Conservation (phyloP, 2,113 vertebrate species). For the Chaenogobius annularis region DNA sequence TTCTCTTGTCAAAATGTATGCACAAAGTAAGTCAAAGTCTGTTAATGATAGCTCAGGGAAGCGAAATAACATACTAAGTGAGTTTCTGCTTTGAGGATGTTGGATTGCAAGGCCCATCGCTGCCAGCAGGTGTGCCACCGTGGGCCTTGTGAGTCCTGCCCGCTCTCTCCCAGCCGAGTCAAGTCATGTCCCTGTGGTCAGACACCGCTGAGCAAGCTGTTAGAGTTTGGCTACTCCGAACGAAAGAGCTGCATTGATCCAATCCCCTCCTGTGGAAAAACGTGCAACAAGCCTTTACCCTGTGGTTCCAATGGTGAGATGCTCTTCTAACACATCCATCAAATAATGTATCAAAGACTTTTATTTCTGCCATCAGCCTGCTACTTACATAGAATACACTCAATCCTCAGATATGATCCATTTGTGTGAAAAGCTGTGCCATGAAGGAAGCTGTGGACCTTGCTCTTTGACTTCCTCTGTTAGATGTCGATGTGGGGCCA, state of each 20-base stretch:
- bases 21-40: constrained; percentile 82
- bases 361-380: not conserved
- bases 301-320: constrained; percentile 89
- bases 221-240: constrained; percentile 88
- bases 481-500: constrained; percentile 92
- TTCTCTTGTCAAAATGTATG: constrained; percentile 91
- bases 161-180: constrained; percentile 84
- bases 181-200: constrained; percentile 90
- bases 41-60: not conserved
- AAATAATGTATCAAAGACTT: not conserved
- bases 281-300: constrained; percentile 88
- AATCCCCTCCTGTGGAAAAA: constrained; percentile 92
- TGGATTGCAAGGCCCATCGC: constrained; percentile 87
- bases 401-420: constrained; percentile 84
- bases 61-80: not conserved
- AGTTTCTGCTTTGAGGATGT: constrained; percentile 69
- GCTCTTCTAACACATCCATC: not conserved
- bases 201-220: constrained; percentile 86
- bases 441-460: constrained; percentile 89
- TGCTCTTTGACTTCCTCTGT: constrained; percentile 91
- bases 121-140: constrained; percentile 89
- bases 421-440: constrained; percentile 91
- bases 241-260: constrained; percentile 88
- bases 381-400: not conserved
- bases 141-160: constrained; percentile 85